A percentile compares a stretch with the other conserved stretches of the same genome.
Evolutionary conservation across 2,797 vertebrate species (phyloP).

Genomic region (Hydrocynus forskahlii): DNA sequence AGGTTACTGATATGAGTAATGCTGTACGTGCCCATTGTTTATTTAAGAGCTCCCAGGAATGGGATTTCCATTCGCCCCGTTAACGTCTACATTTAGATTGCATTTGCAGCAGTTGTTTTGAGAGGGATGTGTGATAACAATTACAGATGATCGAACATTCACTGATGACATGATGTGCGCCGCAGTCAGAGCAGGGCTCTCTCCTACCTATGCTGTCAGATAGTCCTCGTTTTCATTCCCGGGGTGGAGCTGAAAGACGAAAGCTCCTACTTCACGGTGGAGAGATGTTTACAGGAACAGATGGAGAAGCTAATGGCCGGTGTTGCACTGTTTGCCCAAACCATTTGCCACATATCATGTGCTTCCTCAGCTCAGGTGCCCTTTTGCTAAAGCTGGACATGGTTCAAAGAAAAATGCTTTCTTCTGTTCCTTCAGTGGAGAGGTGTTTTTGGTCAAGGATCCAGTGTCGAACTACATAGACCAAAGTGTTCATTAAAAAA

Average conservation of each 20-base stretch:
- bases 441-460: neutral
- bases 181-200: constrained; percentile 52
- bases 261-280: neutral
- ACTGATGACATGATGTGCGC: constrained; percentile 50
- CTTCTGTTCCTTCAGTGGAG: constrained; percentile 29
- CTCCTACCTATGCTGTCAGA: constrained; percentile 6
- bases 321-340: constrained; percentile 30
- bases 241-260: constrained; percentile 56
- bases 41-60: constrained; percentile 75
- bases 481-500: neutral
- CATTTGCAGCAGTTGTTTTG: constrained; percentile 67
- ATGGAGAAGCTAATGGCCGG: constrained; percentile 34
- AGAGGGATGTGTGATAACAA: constrained; percentile 72
- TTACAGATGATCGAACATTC: constrained; percentile 74
- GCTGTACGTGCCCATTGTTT: constrained; percentile 79
- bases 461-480: neutral
- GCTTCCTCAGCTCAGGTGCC: constrained; percentile 21
- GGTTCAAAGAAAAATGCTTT: constrained; percentile 11
- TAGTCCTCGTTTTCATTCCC: constrained; percentile 40
- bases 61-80: constrained; percentile 73
- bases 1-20: constrained; percentile 73
- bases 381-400: constrained; percentile 21
- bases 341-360: constrained; percentile 31
- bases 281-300: constrained; percentile 40
- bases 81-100: constrained; percentile 68